These are phyloP conservation scores for Halcyon badia DNA, from an alignment of 2,797 vertebrate genomes.

Conservation along the genomic window DNA sequence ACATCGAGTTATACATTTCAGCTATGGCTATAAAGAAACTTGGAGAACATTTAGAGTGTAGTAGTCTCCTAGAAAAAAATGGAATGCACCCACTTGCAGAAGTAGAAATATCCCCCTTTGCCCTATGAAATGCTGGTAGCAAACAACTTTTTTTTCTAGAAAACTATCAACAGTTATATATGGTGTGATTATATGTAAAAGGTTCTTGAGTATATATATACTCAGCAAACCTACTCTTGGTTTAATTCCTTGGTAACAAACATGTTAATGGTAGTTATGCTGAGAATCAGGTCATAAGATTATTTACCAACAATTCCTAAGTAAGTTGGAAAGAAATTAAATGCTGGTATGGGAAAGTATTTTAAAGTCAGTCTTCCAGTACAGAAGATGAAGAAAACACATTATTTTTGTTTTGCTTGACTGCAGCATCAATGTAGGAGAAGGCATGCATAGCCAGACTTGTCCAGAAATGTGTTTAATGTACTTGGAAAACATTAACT, in stretches of 20 bases:
- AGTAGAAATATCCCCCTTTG: not conserved
- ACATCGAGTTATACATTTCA: not conserved
- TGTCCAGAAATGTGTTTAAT: slow-evolving; percentile 27
- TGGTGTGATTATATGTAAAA: not conserved
- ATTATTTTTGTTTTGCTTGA: slow-evolving; percentile 45
- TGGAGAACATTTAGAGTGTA: not conserved
- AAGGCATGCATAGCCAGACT: slow-evolving; percentile 27
- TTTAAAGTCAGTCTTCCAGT: not conserved
- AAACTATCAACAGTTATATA: not conserved
- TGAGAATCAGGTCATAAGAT: not conserved
- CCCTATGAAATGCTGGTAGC: not conserved
- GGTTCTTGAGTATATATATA: not conserved
- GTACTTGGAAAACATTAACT: slow-evolving; percentile 58
- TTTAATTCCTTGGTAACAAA: not conserved
- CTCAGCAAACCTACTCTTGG: not conserved
- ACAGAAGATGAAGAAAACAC: slow-evolving; percentile 1
- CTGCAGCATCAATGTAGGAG: not conserved
- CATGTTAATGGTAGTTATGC: not conserved
- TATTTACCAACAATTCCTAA: not conserved
- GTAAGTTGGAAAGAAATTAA: not conserved
- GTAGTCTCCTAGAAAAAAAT: not conserved
- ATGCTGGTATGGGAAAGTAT: not conserved
- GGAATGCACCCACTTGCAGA: not conserved
- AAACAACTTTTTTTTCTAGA: not conserved
- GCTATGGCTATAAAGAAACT: not conserved